phyloP scores from a whole-genome alignment of 2,113 vertebrate genomes.

The Lycaon pictus region DNA sequence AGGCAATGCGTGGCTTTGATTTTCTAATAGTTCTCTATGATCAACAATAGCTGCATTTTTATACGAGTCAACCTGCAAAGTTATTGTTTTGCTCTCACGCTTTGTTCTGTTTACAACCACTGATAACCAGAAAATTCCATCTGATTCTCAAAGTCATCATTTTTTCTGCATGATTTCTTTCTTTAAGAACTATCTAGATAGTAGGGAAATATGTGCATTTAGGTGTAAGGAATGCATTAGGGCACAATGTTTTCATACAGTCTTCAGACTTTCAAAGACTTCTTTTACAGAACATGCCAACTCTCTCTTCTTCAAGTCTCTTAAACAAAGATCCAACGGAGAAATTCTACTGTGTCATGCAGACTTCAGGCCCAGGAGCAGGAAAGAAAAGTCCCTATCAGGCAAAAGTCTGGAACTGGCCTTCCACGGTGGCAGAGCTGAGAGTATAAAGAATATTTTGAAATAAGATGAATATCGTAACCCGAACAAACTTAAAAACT shows the following conservation, averaged over 20 bases:
- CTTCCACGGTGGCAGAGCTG: not conserved
- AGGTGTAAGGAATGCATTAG: constrained; percentile 40
- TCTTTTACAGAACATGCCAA: not conserved
- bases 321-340: constrained; percentile 18
- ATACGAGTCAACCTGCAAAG: not conserved
- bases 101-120: constrained; percentile 9
- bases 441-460: not conserved
- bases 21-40: not conserved
- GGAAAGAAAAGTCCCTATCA: not conserved
- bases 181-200: not conserved
- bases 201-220: constrained; percentile 45
- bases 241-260: constrained; percentile 21
- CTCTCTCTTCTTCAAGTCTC: not conserved
- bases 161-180: constrained; percentile 55
- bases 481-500: not conserved
- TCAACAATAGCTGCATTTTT: not conserved
- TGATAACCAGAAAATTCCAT: constrained; percentile 2
- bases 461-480: not conserved
- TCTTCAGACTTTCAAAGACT: not conserved
- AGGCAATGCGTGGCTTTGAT: not conserved
- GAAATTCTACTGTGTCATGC: not conserved
- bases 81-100: constrained; percentile 41
- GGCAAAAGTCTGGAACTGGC: not conserved
- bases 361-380: not conserved
- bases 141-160: constrained; percentile 51